A percentile compares a stretch with the other conserved stretches of the same genome.
Conservation (phyloP, 2,888 invertebrate genomes). For the Heliconius ethilla region DNA sequence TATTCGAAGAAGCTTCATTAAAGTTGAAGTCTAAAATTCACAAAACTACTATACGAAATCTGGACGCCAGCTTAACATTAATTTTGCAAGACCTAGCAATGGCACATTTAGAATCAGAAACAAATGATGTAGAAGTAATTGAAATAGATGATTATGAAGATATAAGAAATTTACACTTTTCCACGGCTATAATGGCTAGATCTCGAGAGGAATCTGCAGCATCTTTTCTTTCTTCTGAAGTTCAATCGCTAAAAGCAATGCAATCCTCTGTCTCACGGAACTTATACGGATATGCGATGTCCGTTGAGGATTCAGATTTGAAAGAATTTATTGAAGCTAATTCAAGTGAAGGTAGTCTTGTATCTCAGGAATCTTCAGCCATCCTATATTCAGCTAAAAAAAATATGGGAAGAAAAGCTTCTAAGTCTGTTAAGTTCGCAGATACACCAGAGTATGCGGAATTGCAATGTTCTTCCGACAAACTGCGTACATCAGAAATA, state of each 20-base stretch:
- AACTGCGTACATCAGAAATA: neutral
- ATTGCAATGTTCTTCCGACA: neutral
- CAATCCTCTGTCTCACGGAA: constrained; percentile 9
- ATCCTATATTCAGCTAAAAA: neutral
- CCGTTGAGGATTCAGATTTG: constrained; percentile 16
- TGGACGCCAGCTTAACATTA: constrained; percentile 32
- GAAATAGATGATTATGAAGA: constrained; percentile 31
- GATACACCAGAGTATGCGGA: neutral
- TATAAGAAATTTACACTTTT: constrained; percentile 21
- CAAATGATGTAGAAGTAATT: constrained; percentile 26
- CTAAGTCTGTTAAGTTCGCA: neutral
- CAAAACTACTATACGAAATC: constrained; percentile 18
- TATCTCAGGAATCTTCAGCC: neutral
- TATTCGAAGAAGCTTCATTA: constrained; percentile 34
- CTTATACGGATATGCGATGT: constrained; percentile 17
- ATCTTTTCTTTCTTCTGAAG: constrained; percentile 14
- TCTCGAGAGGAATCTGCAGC: constrained; percentile 8
- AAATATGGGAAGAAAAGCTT: neutral
- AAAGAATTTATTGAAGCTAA: constrained; percentile 19
- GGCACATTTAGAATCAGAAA: constrained; percentile 27
- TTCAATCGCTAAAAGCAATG: constrained; percentile 10
- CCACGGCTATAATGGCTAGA: constrained; percentile 1
- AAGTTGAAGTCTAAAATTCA: constrained; percentile 30
- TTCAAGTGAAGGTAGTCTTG: neutral
- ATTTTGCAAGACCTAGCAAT: constrained; percentile 33